Evolutionary conservation across 2,888 invertebrate genomes (phyloP), one percentile per base, ranked within the genome.

Genomic region (Ormyrus nitidulus): DNA sequence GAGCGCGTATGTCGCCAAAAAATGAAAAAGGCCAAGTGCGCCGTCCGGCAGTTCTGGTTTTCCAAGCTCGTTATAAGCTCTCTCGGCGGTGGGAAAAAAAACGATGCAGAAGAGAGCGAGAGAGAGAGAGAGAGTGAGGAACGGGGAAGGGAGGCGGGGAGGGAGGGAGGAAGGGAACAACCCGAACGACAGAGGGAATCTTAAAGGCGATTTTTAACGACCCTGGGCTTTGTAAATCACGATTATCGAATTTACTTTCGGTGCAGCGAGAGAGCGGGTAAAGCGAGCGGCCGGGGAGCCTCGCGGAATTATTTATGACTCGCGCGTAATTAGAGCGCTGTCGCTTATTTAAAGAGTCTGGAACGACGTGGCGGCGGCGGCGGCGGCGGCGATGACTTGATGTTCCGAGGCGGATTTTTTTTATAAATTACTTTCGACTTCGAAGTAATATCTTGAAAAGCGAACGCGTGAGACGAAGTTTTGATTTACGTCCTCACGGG

Each of bases 161-260:
- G 48, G 46, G 48, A 59, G 13, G 10, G 34, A 34, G 34, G 34
- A 4, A 34, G 34, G 34, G 34, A 34, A 11, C 66, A 53, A 51
- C 48, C 48, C 58, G 48, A 65, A 56, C 49, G 46, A 46, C 59
- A 73, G 54, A 70, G 66, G 48, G 76, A 66, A 80, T 71, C 65
- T 66, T 46, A 74, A 78, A 68, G 58, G 46, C 56, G 69, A 64
- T 72, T 80, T 80, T 80, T 77, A 77, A 77, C 62, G 80, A 75
- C 78, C 75, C 68, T 70, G 68, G 74, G 48, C 65, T 61, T 62
- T 69, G 70, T 19, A 65, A 78, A 71, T 75, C 74, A 61, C 66
- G 75, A 78, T 81, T 78, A 78, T 78, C 81, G 78, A 81, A 81
- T 78, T 75, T 71, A 81, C 81, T 81, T 81, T 78, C 78, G 81